phyloP scores from a whole-genome alignment of 2,888 invertebrate species.

The Baronia brevicornis region DNA sequence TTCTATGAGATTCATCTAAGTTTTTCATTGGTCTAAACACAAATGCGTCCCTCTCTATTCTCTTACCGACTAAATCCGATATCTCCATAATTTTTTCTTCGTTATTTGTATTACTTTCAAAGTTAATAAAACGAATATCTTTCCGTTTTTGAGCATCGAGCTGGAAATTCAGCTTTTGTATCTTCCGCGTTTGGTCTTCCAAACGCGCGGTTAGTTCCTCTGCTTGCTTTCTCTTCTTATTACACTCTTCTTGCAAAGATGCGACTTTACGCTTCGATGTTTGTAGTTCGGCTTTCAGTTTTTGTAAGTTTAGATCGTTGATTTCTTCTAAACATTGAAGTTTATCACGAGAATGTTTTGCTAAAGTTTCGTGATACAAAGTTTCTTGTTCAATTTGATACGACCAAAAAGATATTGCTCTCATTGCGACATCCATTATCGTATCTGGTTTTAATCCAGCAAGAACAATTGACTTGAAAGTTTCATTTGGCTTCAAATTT shows the following conservation, averaged over 20 bases:
- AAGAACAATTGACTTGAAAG: slow-evolving; percentile 69
- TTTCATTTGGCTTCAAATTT: slow-evolving; percentile 66
- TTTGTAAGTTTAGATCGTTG: slow-evolving; percentile 57
- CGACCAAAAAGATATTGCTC: slow-evolving; percentile 73
- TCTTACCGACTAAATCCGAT: slow-evolving; percentile 54
- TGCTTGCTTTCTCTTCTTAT: slow-evolving; percentile 60
- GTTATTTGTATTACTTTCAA: slow-evolving; percentile 35
- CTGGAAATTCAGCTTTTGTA: slow-evolving; percentile 65
- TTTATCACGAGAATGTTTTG: slow-evolving; percentile 63
- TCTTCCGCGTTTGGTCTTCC: slow-evolving; percentile 61
- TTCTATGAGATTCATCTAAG: slow-evolving; percentile 35
- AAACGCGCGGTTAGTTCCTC: slow-evolving; percentile 58
- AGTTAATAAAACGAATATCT: slow-evolving; percentile 44
- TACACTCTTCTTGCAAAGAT: slow-evolving; percentile 56
- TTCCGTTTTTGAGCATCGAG: slow-evolving; percentile 58
- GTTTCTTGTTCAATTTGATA: slow-evolving; percentile 72
- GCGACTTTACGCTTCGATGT: slow-evolving; percentile 61
- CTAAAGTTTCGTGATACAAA: slow-evolving; percentile 62
- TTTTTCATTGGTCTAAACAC: slow-evolving; percentile 58
- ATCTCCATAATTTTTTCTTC: slow-evolving; percentile 60
- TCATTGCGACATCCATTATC: slow-evolving; percentile 72
- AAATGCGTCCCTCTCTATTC: slow-evolving; percentile 49
- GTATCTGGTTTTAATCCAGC: slow-evolving; percentile 71
- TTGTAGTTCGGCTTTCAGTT: slow-evolving; percentile 64
- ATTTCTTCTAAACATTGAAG: slow-evolving; percentile 64